phyloP scores from a whole-genome alignment of 1,140 invertebrate genomes.

The Penaeus vannamei region DNA sequence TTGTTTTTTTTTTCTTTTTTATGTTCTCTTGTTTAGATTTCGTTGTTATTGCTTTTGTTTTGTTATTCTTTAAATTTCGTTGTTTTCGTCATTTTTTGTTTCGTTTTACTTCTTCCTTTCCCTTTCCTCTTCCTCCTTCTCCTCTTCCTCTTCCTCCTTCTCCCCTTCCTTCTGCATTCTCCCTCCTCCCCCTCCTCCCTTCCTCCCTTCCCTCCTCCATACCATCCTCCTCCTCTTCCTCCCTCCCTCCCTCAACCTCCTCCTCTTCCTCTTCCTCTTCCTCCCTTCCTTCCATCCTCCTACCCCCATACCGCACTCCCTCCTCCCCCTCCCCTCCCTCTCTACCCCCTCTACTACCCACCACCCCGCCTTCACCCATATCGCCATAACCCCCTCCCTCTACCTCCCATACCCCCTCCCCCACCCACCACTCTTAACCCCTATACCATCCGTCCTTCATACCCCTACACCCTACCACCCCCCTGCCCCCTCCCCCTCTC shows the following conservation, averaged over 20 bases:
- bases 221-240: background rate
- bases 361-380: background rate
- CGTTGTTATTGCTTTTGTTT: too few relatives aligned
- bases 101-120: constrained; percentile 17
- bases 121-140: background rate
- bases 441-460: too few relatives aligned
- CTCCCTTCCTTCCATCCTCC: too few relatives aligned
- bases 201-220: background rate
- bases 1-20: background rate
- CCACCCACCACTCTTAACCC: too few relatives aligned
- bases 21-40: too few relatives aligned
- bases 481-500: too few relatives aligned
- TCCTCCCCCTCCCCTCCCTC: background rate
- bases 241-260: background rate
- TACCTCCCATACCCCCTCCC: too few relatives aligned
- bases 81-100: constrained; percentile 24
- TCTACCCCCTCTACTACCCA: background rate
- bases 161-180: background rate
- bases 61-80: background rate
- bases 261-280: constrained; percentile 21
- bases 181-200: background rate
- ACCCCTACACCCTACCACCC: too few relatives aligned
- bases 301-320: background rate
- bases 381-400: too few relatives aligned
- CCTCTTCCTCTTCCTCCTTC: background rate